These are phyloP conservation scores for Epizoanthus illoricatus DNA, from an alignment of 92 coral and sea anemone species.

Conservation along the genomic window DNA sequence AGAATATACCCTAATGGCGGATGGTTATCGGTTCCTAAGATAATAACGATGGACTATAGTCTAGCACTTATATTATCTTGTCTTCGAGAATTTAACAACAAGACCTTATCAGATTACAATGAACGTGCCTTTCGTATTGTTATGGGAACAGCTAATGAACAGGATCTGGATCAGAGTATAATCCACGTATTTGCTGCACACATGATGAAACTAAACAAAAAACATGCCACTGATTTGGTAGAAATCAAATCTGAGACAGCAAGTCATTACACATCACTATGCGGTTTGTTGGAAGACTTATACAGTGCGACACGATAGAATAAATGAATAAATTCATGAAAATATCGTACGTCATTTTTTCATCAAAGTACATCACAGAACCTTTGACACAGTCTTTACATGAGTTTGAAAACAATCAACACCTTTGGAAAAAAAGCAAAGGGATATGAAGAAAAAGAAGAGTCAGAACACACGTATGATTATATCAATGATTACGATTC, in stretches of 20 bases:
- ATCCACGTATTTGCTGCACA: conserved; percentile 44
- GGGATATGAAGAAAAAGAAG: no score
- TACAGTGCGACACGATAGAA: conserved; percentile 5
- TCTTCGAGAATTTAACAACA: conserved; percentile 30
- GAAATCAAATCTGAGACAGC: conserved; percentile 10
- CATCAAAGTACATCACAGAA: no score
- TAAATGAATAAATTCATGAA: conserved; percentile 2
- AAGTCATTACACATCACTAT: conserved; percentile 47
- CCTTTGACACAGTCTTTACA: no score
- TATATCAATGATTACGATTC: no score
- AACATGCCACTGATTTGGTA: conserved; percentile 23
- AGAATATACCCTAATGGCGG: background rate
- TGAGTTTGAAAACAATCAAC: no score
- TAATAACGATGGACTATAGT: conserved; percentile 36
- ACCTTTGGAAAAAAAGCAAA: no score
- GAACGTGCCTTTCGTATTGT: conserved; percentile 42
- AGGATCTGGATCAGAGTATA: background rate
- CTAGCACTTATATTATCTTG: conserved; percentile 25
- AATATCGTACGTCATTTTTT: no score
- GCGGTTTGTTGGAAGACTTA: conserved; percentile 42
- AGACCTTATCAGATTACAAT: conserved; percentile 1
- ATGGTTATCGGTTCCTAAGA: background rate
- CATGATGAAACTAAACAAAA: conserved; percentile 19
- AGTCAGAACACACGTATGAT: no score
- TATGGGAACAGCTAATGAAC: conserved; percentile 12